Evolutionary conservation across 2,113 vertebrate genomes (phyloP), one percentile per base, ranked within the genome.

Genomic region (Serinus canaria): DNA sequence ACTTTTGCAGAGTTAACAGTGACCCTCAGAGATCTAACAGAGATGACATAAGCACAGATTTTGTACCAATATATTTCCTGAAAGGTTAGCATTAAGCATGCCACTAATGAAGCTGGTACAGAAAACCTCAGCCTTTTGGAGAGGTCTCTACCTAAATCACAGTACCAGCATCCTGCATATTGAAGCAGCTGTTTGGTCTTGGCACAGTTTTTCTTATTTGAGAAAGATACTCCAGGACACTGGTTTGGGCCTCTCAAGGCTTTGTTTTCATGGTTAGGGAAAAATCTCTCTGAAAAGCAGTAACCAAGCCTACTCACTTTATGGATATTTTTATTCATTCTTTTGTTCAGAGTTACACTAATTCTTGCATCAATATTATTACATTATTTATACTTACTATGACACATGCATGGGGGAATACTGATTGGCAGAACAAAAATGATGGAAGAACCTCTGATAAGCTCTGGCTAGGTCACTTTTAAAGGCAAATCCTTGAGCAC

Each of bases 1-100:
- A 55, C 97, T 17, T 99, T 99, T 95, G 97, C 97, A 6, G 97
- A 98, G 49, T 95, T 99, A 44, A 94, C 97, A 79, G 95, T 92
- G 47, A 94, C 94, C 3, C 98, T 99, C 92, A 96, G 94, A 79
- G 96, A 97, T 77, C 93, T 98, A 44, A 97, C 96, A 27, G 98
- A 98, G 85, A 97, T 87, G 55, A 94, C 94, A 80, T 97, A 92
- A 96, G 20, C 7, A 2, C 55, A 67, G 46, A 59, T 27, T 72
- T 84, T 82, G 69, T 5, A 30, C 5, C 11, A 50, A 44, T 56
- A 11, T 63, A 70, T 62, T 83, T 90, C 46, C 25, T 75, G 58
- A 62, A 76, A 70, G 41, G 20, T 11, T 66, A 81, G 49, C 77
- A 77, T 41, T 55, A 53, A 80, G 33, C 33, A 18, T 35, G 23